phyloP scores from a whole-genome alignment of 1,140 invertebrate species.

The Meloidogyne chitwoodi region DNA sequence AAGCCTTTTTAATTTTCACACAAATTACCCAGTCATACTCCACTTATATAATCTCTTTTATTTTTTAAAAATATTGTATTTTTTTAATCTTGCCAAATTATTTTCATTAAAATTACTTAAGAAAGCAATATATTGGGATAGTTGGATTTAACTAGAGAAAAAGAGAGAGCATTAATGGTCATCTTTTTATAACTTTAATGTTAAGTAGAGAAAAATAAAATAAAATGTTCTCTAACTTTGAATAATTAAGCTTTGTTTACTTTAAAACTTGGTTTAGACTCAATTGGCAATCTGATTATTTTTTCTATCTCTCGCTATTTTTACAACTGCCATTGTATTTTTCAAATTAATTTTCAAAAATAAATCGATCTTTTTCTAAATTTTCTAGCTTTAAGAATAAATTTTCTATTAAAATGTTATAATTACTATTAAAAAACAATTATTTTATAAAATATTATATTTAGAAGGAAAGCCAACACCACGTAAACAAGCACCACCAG shows the following conservation, averaged over 20 bases:
- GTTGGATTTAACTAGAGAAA: too few relatives aligned
- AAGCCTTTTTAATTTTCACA: background rate
- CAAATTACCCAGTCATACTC: background rate
- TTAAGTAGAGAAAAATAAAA: too few relatives aligned
- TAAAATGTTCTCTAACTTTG: too few relatives aligned
- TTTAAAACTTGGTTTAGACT: too few relatives aligned
- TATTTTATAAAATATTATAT: background rate
- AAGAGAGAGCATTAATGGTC: too few relatives aligned
- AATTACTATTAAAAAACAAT: background rate
- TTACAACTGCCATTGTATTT: background rate
- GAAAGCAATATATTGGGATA: too few relatives aligned
- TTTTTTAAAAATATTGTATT: background rate
- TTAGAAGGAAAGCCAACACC: constrained; percentile 1
- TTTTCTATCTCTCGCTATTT: background rate
- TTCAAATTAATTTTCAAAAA: background rate
- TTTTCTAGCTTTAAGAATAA: too few relatives aligned
- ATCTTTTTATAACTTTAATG: too few relatives aligned
- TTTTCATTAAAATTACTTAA: background rate
- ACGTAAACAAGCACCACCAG: constrained; percentile 4
- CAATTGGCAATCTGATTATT: background rate
- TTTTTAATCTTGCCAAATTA: background rate
- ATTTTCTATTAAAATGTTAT: too few relatives aligned
- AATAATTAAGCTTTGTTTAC: too few relatives aligned
- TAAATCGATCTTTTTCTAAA: background rate
- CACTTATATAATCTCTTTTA: background rate